These are phyloP conservation scores for Maconellicoccus hirsutus DNA, from an alignment of 1,140 invertebrate genomes.

Conservation along the genomic window DNA sequence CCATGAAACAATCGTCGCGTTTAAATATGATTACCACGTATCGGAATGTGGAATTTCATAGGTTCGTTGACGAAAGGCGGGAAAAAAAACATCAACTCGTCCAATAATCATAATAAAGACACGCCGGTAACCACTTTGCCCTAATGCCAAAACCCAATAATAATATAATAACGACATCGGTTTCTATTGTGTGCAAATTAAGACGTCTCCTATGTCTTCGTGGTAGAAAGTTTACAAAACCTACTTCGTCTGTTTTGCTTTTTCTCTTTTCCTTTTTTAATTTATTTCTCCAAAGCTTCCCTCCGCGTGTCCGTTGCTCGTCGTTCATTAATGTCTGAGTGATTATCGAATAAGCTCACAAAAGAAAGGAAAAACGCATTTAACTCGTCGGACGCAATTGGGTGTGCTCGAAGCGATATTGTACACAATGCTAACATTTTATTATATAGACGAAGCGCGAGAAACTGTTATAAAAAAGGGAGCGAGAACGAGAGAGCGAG, in stretches of 20 bases:
- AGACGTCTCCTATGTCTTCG: not conserved
- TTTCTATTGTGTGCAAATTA: slow-evolving; percentile 4
- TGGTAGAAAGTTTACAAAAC: not conserved
- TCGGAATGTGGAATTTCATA: not conserved
- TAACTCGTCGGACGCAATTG: not conserved
- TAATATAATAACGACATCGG: slow-evolving; percentile 2
- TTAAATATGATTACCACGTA: slow-evolving; percentile 4
- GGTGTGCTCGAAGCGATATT: slow-evolving; percentile 2
- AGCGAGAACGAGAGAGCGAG: not conserved
- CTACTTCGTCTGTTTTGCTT: not conserved
- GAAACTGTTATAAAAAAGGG: too few relatives aligned
- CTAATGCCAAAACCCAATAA: slow-evolving; percentile 3
- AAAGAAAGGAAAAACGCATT: not conserved
- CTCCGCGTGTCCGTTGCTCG: not conserved
- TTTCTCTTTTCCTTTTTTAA: not conserved
- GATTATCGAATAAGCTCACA: slow-evolving; percentile 9
- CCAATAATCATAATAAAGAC: not conserved
- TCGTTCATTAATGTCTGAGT: not conserved
- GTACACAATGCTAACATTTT: slow-evolving; percentile 5
- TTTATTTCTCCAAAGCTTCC: not conserved
- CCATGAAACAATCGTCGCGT: slow-evolving; percentile 7
- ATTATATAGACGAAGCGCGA: not conserved
- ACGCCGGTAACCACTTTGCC: not conserved
- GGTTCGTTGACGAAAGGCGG: not conserved
- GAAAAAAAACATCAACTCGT: not conserved